Evolutionary conservation across 2,113 vertebrate species (phyloP).

Genomic region (Myiozetetes cayanensis): DNA sequence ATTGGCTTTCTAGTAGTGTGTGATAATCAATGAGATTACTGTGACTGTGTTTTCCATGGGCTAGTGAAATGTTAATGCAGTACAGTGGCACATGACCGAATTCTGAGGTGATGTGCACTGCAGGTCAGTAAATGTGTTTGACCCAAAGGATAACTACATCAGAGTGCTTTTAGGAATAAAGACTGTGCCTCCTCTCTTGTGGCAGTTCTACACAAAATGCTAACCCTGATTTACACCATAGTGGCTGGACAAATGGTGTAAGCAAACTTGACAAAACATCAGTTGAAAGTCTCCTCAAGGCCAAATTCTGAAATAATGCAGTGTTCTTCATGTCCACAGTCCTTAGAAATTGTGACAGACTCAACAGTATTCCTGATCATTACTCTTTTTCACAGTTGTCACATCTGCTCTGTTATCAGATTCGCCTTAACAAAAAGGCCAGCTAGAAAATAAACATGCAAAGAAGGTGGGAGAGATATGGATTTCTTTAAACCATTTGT

Average conservation of each 20-base stretch:
- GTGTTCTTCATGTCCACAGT: background rate
- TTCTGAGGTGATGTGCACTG: background rate
- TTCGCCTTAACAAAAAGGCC: background rate
- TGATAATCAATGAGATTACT: background rate
- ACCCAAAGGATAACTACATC: background rate
- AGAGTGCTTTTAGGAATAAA: background rate
- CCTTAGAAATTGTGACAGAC: background rate
- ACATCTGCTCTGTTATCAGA: background rate
- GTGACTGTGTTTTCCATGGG: background rate
- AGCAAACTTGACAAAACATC: background rate
- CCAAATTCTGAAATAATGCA: background rate
- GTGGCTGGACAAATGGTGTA: background rate
- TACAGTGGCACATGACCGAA: background rate
- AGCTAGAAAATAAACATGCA: background rate
- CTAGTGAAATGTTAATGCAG: background rate
- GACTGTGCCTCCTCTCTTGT: background rate
- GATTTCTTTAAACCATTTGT: background rate
- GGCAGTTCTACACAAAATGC: background rate
- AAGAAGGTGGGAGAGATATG: background rate
- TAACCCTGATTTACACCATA: background rate
- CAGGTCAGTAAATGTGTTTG: background rate
- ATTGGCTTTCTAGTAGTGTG: background rate
- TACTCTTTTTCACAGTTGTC: background rate
- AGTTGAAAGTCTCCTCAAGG: background rate
- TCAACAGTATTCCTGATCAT: background rate